Evolutionary conservation across 2,797 vertebrate genomes (phyloP).

Genomic region (Gymnocypris eckloni): DNA sequence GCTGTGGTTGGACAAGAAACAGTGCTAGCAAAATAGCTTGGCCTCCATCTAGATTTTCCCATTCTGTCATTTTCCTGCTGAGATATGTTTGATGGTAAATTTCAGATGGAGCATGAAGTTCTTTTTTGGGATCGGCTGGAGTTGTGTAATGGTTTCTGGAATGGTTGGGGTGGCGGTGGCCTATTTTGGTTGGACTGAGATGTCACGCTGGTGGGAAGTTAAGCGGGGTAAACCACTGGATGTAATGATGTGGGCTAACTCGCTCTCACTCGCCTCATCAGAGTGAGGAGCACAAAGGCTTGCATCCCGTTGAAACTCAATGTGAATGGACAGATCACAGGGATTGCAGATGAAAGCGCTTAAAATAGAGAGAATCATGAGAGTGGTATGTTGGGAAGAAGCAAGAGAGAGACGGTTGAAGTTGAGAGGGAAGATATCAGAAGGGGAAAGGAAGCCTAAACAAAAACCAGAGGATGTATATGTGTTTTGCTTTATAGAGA

Average conservation of each 20-base stretch:
- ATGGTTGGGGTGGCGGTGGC: not conserved
- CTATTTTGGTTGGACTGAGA: conserved; percentile 13
- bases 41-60: conserved; percentile 21
- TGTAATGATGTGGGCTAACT: conserved; percentile 20
- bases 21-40: conserved; percentile 37
- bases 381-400: not conserved
- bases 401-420: not conserved
- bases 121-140: not conserved
- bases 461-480: not conserved
- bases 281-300: not conserved
- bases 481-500: not conserved
- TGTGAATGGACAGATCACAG: conserved; percentile 39
- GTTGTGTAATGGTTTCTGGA: conserved; percentile 47
- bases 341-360: conserved; percentile 16
- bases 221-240: conserved; percentile 24
- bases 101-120: conserved; percentile 15
- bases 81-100: conserved; percentile 14
- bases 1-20: conserved; percentile 29
- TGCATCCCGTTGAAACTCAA: not conserved
- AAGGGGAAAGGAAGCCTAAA: not conserved
- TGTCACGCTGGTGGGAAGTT: conserved; percentile 22
- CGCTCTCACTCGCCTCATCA: conserved; percentile 8
- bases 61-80: not conserved
- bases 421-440: conserved; percentile 8
- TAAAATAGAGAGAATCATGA: not conserved